phyloP scores from a whole-genome alignment of 2,888 invertebrate genomes.

The Epinotia nisella region DNA sequence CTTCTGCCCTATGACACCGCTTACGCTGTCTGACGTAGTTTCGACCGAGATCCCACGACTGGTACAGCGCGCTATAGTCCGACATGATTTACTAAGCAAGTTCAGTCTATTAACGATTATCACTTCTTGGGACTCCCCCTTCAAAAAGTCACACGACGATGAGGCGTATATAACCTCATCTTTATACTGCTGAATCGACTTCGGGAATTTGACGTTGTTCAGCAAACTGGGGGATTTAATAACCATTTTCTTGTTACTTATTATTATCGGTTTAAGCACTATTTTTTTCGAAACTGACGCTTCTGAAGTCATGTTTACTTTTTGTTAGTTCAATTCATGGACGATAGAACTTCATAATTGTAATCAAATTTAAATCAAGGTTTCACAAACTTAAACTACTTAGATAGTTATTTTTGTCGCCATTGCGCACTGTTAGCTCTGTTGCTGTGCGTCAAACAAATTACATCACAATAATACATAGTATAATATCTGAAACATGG shows the following conservation, averaged over 20 bases:
- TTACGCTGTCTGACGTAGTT: constrained; percentile 64
- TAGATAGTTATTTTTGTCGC: neutral
- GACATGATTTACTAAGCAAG: constrained; percentile 54
- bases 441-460: neutral
- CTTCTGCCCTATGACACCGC: constrained; percentile 67
- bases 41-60: constrained; percentile 49
- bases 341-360: neutral
- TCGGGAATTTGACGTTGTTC: neutral
- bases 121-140: constrained; percentile 59
- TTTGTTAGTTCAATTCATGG: neutral
- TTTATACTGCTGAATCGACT: constrained; percentile 46
- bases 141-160: constrained; percentile 58
- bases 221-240: constrained; percentile 35
- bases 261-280: constrained; percentile 37
- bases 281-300: constrained; percentile 24
- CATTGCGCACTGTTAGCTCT: constrained; percentile 10
- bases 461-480: constrained; percentile 8
- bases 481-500: neutral
- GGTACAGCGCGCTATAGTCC: constrained; percentile 62
- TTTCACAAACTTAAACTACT: neutral
- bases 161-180: constrained; percentile 63
- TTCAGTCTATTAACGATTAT: constrained; percentile 59
- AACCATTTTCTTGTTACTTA: constrained; percentile 42
- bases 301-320: constrained; percentile 4
- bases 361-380: neutral